phyloP scores from a whole-genome alignment of 2,113 vertebrate genomes.

The Saimiri boliviensis region DNA sequence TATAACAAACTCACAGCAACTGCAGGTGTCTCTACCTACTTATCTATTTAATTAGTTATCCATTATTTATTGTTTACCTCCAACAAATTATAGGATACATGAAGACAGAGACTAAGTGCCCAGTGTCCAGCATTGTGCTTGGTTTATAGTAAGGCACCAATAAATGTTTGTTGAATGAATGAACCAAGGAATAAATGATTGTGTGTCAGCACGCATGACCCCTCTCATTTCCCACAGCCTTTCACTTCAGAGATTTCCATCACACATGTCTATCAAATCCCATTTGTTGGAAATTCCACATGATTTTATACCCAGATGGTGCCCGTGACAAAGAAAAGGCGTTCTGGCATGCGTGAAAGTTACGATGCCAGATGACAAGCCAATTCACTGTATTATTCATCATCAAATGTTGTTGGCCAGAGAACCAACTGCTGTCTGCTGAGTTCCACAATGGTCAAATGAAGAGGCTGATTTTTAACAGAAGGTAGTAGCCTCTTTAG shows the following conservation, averaged over 20 bases:
- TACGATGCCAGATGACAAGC: conserved; percentile 4
- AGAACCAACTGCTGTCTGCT: neutral
- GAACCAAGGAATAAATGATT: neutral
- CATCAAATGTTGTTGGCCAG: conserved; percentile 30
- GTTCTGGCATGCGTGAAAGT: neutral
- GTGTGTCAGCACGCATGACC: neutral
- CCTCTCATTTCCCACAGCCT: neutral
- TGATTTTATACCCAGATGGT: conserved; percentile 68
- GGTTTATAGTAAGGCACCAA: neutral
- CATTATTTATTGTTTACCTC: neutral
- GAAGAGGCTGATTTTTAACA: neutral
- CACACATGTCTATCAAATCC: conserved; percentile 38
- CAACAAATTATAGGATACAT: neutral
- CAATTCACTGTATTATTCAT: conserved; percentile 67
- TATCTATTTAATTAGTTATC: neutral
- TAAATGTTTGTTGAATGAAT: neutral
- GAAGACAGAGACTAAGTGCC: neutral
- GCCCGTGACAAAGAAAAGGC: conserved; percentile 24
- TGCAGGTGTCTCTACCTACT: neutral
- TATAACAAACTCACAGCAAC: neutral
- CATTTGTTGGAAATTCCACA: conserved; percentile 51
- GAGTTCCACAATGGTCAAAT: neutral
- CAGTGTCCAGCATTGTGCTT: neutral
- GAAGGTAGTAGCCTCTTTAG: neutral
- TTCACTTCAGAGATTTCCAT: neutral